phyloP scores from a whole-genome alignment of 2,888 invertebrate species.

The Tortrix viridana region DNA sequence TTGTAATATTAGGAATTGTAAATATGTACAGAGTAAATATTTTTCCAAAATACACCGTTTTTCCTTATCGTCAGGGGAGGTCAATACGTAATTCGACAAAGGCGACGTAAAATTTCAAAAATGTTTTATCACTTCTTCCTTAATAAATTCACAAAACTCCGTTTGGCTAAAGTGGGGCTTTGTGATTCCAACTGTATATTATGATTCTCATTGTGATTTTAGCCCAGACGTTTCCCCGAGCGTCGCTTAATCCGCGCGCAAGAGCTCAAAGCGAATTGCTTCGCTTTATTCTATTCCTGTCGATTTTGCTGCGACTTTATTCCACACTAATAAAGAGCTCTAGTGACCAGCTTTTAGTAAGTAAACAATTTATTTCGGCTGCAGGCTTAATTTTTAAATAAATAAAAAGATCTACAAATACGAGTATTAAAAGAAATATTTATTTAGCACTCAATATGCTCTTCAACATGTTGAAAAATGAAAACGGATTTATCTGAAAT shows the following conservation, averaged over 20 bases:
- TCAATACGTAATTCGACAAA: conserved; percentile 37
- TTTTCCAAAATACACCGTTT: conserved; percentile 60
- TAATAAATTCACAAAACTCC: conserved; percentile 48
- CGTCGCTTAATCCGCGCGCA: conserved; percentile 51
- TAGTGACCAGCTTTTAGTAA: background rate
- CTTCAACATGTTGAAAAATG: too few species aligned
- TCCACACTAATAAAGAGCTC: conserved; percentile 19
- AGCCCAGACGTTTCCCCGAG: conserved; percentile 46
- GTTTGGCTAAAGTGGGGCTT: conserved; percentile 51
- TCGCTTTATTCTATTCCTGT: conserved; percentile 47
- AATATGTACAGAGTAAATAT: conserved; percentile 79
- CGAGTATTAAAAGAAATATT: too few species aligned
- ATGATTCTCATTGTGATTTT: conserved; percentile 54
- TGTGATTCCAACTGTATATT: conserved; percentile 55
- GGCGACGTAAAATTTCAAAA: conserved; percentile 37
- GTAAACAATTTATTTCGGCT: conserved; percentile 4
- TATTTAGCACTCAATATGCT: too few species aligned
- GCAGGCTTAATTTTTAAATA: too few species aligned
- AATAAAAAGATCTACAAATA: too few species aligned
- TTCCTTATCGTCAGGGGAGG: conserved; percentile 36
- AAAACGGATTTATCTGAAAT: too few species aligned
- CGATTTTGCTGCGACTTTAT: conserved; percentile 38
- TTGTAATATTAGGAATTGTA: conserved; percentile 50
- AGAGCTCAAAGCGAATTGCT: conserved; percentile 52
- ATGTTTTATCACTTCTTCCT: conserved; percentile 46